A percentile compares a stretch with the other conserved stretches of the same genome.
phyloP scores from a whole-genome alignment of 2,797 vertebrate genomes.

The Cynopterus sphinx region DNA sequence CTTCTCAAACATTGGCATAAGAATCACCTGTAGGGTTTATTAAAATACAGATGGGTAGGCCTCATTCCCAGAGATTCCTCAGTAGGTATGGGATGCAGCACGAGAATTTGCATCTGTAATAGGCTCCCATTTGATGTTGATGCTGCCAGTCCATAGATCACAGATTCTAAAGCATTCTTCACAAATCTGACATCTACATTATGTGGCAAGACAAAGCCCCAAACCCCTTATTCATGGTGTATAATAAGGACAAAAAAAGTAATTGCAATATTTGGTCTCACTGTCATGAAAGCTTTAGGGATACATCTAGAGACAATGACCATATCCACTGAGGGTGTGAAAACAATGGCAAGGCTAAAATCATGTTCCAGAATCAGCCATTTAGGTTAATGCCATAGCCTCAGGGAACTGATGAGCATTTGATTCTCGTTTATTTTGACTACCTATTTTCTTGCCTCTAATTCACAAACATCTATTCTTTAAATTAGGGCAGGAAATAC shows the following conservation, averaged over 20 bases:
- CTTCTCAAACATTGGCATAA: constrained; percentile 41
- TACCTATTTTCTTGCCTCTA: neutral
- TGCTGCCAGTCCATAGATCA: neutral
- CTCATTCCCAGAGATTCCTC: neutral
- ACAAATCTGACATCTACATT: neutral
- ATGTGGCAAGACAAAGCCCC: neutral
- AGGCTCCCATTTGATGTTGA: neutral
- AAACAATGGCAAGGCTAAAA: constrained; percentile 43
- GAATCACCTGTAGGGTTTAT: neutral
- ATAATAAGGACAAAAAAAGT: neutral
- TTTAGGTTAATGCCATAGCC: neutral
- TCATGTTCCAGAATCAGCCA: neutral
- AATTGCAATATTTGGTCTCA: neutral
- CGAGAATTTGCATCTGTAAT: neutral
- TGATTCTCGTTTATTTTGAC: neutral
- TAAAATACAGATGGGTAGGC: neutral
- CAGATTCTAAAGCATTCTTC: neutral
- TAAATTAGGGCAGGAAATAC: constrained; percentile 16
- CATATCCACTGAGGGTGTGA: neutral
- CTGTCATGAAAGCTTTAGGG: neutral
- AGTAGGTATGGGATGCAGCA: neutral
- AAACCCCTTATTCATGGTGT: neutral
- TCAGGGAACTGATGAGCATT: neutral
- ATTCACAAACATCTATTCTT: constrained; percentile 34
- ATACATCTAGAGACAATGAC: neutral